Evolutionary conservation across 2,113 vertebrate genomes (phyloP).

Genomic region (Anolis carolinensis): DNA sequence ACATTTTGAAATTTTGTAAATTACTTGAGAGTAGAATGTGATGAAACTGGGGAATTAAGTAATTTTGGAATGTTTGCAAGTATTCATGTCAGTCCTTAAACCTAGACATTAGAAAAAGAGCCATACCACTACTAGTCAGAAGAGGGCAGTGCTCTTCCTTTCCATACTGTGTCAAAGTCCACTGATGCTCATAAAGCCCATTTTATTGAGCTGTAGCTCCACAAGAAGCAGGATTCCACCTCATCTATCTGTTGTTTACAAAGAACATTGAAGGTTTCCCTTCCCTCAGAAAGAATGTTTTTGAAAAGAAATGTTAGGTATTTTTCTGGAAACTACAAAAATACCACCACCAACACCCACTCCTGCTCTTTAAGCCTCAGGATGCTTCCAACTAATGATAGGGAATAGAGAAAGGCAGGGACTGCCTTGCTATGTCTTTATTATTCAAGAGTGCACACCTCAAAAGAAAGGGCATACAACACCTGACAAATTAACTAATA

Average conservation of each 20-base stretch:
- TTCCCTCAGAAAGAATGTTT: not conserved
- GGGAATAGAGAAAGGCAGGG: not conserved
- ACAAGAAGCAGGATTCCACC: not conserved
- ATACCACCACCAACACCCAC: not conserved
- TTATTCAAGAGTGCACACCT: not conserved
- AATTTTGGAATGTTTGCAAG: not conserved
- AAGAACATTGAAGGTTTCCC: not conserved
- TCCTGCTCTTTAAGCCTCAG: not conserved
- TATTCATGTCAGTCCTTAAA: not conserved
- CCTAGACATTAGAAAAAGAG: not conserved
- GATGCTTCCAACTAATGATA: not conserved
- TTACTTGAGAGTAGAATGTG: not conserved
- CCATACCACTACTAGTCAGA: not conserved
- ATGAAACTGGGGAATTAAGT: not conserved
- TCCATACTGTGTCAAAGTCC: not conserved
- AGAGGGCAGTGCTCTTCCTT: conserved; percentile 11
- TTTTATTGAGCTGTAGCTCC: not conserved
- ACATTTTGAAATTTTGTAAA: too few species aligned
- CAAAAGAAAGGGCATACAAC: not conserved
- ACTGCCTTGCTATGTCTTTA: not conserved
- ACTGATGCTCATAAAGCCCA: not conserved
- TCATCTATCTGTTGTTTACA: not conserved
- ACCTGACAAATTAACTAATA: too few species aligned
- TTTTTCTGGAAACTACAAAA: not conserved
- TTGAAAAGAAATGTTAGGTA: not conserved